These are phyloP conservation scores for Oreohelix idahoensis DNA, from an alignment of 1,140 invertebrate genomes.

Conservation along the genomic window DNA sequence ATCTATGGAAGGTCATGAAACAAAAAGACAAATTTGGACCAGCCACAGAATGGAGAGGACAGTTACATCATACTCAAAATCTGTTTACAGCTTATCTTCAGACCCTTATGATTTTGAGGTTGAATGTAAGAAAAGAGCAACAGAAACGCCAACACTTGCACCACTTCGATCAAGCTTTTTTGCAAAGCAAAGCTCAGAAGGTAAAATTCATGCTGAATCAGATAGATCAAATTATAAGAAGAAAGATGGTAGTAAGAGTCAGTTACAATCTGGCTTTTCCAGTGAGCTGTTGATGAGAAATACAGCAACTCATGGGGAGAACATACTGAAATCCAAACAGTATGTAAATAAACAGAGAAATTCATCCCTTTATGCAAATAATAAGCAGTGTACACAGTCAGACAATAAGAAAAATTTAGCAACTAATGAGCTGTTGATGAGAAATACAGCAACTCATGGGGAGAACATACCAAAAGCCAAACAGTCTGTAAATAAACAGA, in stretches of 20 bases:
- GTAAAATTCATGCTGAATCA: neutral
- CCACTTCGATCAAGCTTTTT: neutral
- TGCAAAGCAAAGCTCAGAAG: neutral
- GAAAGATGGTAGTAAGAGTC: neutral
- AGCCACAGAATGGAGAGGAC: constrained; percentile 11
- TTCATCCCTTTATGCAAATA: neutral
- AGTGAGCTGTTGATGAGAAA: neutral
- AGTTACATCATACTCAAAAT: constrained; percentile 12
- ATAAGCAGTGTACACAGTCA: neutral
- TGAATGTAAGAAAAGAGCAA: neutral
- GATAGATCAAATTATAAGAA: neutral
- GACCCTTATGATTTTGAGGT: constrained; percentile 40
- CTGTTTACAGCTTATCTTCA: neutral
- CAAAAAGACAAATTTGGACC: constrained; percentile 7
- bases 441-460: neutral
- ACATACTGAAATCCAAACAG: neutral
- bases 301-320: neutral
- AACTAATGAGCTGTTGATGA: neutral
- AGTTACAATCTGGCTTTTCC: neutral
- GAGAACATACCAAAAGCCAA: neutral
- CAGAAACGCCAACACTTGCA: neutral
- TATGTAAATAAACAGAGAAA: neutral
- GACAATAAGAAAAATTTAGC: neutral
- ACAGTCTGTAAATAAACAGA: neutral
- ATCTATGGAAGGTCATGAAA: neutral